Conservation (phyloP, 1,140 invertebrate species). For the Lasioglossum baleicum region DNA sequence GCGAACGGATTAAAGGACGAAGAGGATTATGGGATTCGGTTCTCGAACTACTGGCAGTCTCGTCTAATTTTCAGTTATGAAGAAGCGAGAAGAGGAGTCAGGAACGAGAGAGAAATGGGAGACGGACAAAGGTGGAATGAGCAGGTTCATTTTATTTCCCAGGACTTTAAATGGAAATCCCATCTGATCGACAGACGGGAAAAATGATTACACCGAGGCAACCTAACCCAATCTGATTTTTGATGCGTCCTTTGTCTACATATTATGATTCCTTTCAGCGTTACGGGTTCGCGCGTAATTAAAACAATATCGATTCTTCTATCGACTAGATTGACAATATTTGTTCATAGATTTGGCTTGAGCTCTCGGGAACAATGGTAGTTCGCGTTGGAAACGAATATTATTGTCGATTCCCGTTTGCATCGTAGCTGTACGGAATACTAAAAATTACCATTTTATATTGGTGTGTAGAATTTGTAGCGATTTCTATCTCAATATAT, state of each 20-base stretch:
- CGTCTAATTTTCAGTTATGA: background rate
- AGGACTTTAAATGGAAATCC: slow-evolving; percentile 11
- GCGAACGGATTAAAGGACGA: slow-evolving; percentile 26
- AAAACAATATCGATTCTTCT: background rate
- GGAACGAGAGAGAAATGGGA: background rate
- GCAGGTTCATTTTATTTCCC: background rate
- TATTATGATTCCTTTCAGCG: too few species aligned
- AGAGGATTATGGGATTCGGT: slow-evolving; percentile 30
- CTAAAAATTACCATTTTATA: too few species aligned
- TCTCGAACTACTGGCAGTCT: slow-evolving; percentile 7
- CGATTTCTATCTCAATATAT: too few species aligned
- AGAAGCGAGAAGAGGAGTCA: too few species aligned
- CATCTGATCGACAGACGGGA: background rate
- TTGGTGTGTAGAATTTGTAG: too few species aligned
- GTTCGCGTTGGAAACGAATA: too few species aligned
- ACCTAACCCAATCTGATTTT: too few species aligned
- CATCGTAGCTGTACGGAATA: too few species aligned
- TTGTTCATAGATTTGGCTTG: background rate
- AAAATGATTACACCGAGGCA: background rate
- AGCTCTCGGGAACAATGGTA: background rate
- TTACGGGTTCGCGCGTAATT: background rate
- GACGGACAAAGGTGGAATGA: background rate
- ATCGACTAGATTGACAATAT: background rate
- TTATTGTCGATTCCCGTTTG: too few species aligned
- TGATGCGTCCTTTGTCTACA: background rate